Evolutionary conservation across 2,888 invertebrate genomes (phyloP).

Genomic region (Leptarthrus brevirostris): DNA sequence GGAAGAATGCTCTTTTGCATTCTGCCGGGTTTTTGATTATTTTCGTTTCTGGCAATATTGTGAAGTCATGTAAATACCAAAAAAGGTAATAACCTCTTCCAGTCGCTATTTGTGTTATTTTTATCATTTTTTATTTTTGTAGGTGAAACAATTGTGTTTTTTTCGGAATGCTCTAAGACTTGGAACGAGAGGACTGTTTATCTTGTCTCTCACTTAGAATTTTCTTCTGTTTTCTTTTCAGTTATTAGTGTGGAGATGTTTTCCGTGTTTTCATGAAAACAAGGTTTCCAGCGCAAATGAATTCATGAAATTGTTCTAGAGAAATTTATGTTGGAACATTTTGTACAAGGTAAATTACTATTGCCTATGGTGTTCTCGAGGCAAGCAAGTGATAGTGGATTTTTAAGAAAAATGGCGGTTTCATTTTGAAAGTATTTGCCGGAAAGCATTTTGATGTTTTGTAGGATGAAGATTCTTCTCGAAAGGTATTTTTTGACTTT

Average conservation of each 20-base stretch:
- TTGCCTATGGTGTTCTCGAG: no score
- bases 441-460: no score
- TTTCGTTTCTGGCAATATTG: background rate
- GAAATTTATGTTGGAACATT: background rate
- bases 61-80: slow-evolving; percentile 6
- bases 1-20: background rate
- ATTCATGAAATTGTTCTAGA: background rate
- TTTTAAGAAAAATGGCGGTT: no score
- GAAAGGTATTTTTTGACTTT: no score
- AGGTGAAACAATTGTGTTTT: slow-evolving; percentile 5
- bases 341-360: slow-evolving; percentile 7
- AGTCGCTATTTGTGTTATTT: background rate
- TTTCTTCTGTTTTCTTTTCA: background rate
- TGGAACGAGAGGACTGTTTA: background rate
- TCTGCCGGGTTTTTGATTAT: background rate
- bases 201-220: background rate
- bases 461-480: no score
- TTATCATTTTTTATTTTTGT: slow-evolving; percentile 14
- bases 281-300: background rate
- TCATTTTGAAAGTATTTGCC: no score
- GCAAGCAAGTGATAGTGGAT: no score
- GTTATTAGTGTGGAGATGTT: background rate
- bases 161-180: background rate
- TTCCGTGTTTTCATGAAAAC: background rate
- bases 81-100: background rate